Percentiles rank a stretch among this genome's conserved stretches.
Evolutionary conservation across 2,888 invertebrate genomes (phyloP).

Genomic region (Zaprionus lineosus): DNA sequence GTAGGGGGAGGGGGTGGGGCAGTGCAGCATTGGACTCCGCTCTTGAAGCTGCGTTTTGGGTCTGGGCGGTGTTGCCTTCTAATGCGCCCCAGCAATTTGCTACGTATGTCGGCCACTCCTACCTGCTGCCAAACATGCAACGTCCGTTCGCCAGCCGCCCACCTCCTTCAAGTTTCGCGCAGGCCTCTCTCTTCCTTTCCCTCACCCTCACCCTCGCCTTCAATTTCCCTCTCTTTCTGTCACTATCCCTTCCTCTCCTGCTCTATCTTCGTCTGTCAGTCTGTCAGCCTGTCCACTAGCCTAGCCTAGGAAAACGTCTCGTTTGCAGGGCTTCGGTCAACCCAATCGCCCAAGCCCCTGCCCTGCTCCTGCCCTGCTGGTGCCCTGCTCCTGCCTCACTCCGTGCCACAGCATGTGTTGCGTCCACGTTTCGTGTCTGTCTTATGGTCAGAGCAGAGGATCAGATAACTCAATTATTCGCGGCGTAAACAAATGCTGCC

Average conservation of each 20-base stretch:
- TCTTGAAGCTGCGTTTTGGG: neutral
- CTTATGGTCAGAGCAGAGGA: conserved; percentile 70
- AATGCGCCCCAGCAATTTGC: conserved; percentile 74
- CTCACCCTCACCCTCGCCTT: neutral
- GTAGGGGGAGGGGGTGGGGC: neutral
- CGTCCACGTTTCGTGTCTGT: conserved; percentile 51
- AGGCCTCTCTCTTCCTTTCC: too few species aligned
- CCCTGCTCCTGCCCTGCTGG: conserved; percentile 2
- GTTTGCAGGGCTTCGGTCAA: conserved; percentile 38
- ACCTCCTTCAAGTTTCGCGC: neutral
- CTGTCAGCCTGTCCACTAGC: too few species aligned
- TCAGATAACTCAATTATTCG: conserved; percentile 82
- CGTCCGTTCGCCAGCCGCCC: conserved; percentile 10
- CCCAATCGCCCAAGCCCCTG: conserved; percentile 10
- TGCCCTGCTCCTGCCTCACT: conserved; percentile 1
- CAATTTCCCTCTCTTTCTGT: too few species aligned
- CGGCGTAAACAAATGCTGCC: conserved; percentile 81
- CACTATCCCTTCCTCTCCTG: too few species aligned
- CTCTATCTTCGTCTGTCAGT: too few species aligned
- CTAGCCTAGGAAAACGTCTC: conserved; percentile 41
- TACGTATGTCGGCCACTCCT: conserved; percentile 71
- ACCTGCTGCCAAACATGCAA: conserved; percentile 72
- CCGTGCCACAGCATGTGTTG: conserved; percentile 8
- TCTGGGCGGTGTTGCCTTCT: conserved; percentile 57
- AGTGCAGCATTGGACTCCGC: too few species aligned